Base-by-base conservation (phyloP, 2,797 vertebrate species). In the Enteromius viviparus region DNA sequence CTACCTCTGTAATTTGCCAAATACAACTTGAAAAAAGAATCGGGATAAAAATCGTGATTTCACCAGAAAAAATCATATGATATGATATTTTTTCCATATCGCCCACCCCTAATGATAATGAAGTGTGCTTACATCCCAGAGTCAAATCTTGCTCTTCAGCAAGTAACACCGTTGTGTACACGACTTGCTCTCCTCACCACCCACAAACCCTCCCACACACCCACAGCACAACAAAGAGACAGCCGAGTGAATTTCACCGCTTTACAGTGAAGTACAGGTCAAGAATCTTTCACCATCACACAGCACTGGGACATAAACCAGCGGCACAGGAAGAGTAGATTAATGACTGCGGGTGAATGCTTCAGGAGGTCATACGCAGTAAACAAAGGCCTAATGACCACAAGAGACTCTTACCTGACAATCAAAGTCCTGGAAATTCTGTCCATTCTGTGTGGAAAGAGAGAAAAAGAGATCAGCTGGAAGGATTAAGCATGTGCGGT, bases 351-450 rank as follows among this genome's bases (percentile, higher is more conserved):
- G 21, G 10, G 47, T 75, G 45, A 65, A 51, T 15, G 47, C 32
- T 64, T 53, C n/a, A 75, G 26, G 26, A 21, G 17, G 47, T 29
- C 8, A 53, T 34, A 14, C 14, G 23, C n/a, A 42, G 34, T 21
- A 34, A 10, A 55, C 64, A 45, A 21, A 42, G 32, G 17, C 15
- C 10, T 55, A 40, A 62, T n/a, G 10, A 70, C 15, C 42, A 10
- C 49, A 34, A n/a, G 49, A 60, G 21, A 19, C 32, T 86, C 95
- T 95, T 92, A 97, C 97, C 96, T 97, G 97, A 89, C 97, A 97
- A 90, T 98, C 95, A 47, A 98, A 97, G 91, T 98, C 97, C 93
- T 98, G 97, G 88, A 98, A 96, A 87, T 97, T 97, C 85, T 95
- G 94, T 85, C 95, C 95, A 58, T 96, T 97, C 97, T 98, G 93